Evolutionary conservation across 2,113 vertebrate species (phyloP).

Genomic region (Psephotus haematonotus): DNA sequence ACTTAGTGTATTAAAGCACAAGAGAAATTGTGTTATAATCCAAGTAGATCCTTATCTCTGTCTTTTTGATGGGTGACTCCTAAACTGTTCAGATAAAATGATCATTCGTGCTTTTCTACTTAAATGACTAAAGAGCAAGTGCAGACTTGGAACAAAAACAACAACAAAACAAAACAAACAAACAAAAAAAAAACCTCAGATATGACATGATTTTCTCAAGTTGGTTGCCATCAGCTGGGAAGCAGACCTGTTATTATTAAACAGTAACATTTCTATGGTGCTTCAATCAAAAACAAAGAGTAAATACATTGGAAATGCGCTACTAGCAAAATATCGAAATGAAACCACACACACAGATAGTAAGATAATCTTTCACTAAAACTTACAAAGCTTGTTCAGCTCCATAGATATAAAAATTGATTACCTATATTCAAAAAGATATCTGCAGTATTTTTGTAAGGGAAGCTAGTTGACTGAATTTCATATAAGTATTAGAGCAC

Average conservation of each 20-base stretch:
- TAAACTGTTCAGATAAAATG: neutral
- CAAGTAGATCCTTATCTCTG: neutral
- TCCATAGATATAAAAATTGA: neutral
- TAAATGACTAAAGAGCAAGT: neutral
- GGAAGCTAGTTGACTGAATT: neutral
- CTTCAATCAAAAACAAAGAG: neutral
- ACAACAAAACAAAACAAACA: neutral
- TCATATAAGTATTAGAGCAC: neutral
- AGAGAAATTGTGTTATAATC: neutral
- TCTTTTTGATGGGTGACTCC: neutral
- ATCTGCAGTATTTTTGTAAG: neutral
- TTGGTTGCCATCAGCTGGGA: neutral
- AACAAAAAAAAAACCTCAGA: neutral
- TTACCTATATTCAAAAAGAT: neutral
- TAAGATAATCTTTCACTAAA: neutral
- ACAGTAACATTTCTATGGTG: neutral
- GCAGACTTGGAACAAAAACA: neutral
- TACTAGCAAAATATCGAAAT: neutral
- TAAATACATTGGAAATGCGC: neutral
- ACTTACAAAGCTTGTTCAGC: neutral
- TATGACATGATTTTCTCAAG: neutral
- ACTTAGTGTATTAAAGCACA: neutral
- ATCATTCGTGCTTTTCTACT: neutral
- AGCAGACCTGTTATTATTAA: neutral
- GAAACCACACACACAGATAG: fast-evolving